These are phyloP conservation scores for Esox lucius DNA, from an alignment of 2,797 vertebrate genomes.

Conservation along the genomic window DNA sequence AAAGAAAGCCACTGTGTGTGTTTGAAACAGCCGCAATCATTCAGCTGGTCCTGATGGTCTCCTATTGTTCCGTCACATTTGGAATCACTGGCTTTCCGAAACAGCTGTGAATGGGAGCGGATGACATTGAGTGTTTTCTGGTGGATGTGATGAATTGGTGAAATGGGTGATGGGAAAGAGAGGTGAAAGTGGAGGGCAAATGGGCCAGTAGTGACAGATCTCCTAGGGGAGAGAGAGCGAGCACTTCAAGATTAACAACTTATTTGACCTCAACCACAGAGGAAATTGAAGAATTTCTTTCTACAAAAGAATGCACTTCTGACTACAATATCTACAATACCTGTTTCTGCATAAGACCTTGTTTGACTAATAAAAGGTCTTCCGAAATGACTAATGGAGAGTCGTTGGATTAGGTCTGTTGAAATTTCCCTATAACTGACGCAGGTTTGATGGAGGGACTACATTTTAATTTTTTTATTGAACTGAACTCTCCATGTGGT, in stretches of 20 bases:
- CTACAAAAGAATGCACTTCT: constrained; percentile 12
- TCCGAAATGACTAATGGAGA: no score
- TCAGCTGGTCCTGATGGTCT: neutral
- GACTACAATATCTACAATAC: neutral
- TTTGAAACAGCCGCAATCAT: neutral
- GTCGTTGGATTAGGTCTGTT: no score
- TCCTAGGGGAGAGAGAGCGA: neutral
- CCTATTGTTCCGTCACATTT: neutral
- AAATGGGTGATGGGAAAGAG: neutral
- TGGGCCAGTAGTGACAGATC: neutral
- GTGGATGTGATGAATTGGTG: neutral
- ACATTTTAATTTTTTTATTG: no score
- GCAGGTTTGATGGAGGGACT: no score
- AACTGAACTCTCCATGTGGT: no score
- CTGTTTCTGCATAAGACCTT: no score
- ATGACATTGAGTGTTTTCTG: neutral
- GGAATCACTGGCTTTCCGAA: neutral
- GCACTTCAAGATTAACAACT: neutral
- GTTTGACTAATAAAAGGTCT: no score
- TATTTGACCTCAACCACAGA: constrained; percentile 9
- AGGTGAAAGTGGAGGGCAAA: neutral
- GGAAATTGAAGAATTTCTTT: constrained; percentile 58
- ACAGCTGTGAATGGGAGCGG: neutral
- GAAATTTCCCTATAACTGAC: no score
- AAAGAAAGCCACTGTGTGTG: neutral